Evolutionary conservation across 1,140 invertebrate species (phyloP).

Genomic region (Drosophila nigromelanica): DNA sequence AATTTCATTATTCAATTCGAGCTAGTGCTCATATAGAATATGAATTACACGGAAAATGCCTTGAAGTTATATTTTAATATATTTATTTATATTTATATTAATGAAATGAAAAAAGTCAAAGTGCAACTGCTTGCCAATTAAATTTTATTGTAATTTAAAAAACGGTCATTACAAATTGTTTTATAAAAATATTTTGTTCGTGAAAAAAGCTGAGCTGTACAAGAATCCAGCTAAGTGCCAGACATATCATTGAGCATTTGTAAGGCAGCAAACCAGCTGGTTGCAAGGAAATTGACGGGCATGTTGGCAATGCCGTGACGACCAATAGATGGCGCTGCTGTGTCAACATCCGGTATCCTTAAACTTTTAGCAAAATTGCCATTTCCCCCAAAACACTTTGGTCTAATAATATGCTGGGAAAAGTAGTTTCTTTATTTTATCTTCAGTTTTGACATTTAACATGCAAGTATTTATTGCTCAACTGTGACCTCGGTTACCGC

Average conservation of each 20-base stretch:
- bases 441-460: constrained; percentile 24
- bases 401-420: constrained; percentile 9
- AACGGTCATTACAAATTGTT: not conserved
- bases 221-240: not conserved
- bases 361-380: not conserved
- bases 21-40: too few species aligned
- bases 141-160: too few species aligned
- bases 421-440: constrained; percentile 29
- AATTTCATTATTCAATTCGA: too few species aligned
- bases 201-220: not conserved
- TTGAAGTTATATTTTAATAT: too few species aligned
- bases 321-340: not conserved
- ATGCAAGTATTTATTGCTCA: constrained; percentile 19
- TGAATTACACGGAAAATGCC: too few species aligned
- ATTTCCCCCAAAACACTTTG: not conserved
- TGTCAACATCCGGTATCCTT: not conserved
- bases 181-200: not conserved
- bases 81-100: too few species aligned
- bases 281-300: not conserved
- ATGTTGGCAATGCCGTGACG: constrained; percentile 1
- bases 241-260: constrained; percentile 12
- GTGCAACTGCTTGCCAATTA: too few species aligned
- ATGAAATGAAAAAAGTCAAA: too few species aligned
- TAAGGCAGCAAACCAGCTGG: not conserved
- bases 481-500: constrained; percentile 12